phyloP scores from a whole-genome alignment of 2,113 vertebrate genomes.

The Laticauda colubrina region DNA sequence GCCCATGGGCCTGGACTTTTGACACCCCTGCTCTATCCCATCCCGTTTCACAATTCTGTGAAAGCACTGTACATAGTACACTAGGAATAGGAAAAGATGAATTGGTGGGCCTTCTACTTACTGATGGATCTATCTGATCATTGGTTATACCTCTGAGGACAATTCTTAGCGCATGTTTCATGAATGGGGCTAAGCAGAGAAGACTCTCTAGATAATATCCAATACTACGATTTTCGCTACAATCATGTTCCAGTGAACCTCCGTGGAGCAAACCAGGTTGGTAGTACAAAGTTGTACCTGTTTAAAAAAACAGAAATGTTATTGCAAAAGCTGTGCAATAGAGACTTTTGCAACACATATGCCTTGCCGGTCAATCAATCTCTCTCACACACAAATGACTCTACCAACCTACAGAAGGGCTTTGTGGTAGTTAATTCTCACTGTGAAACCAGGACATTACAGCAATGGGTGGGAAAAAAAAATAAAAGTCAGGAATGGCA shows the following conservation, averaged over 20 bases:
- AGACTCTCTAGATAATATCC: conserved; percentile 94
- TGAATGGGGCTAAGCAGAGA: conserved; percentile 92
- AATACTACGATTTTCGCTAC: conserved; percentile 80
- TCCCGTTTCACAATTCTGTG: background rate
- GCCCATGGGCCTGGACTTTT: too few species aligned
- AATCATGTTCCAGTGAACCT: conserved; percentile 88
- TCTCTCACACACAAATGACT: background rate
- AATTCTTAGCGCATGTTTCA: conserved; percentile 85
- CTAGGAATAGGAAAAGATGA: rapidly evolving
- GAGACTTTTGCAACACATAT: too few species aligned
- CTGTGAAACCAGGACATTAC: background rate
- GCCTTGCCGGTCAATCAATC: background rate
- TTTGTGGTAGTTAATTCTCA: background rate
- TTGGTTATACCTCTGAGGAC: conserved; percentile 90
- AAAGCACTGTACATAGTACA: background rate
- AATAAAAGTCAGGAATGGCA: background rate
- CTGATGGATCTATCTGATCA: conserved; percentile 86
- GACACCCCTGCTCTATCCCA: too few species aligned
- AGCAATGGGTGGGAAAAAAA: background rate
- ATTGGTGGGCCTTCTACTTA: conserved; percentile 65
- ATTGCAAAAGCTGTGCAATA: background rate
- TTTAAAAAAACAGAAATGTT: background rate
- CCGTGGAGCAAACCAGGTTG: conserved; percentile 89
- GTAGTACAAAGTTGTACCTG: conserved; percentile 90
- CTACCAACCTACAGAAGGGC: background rate